Percentiles rank a stretch among this genome's conserved stretches.
phyloP scores from a whole-genome alignment of 2,888 invertebrate species.

The Microctonus hyperodae region DNA sequence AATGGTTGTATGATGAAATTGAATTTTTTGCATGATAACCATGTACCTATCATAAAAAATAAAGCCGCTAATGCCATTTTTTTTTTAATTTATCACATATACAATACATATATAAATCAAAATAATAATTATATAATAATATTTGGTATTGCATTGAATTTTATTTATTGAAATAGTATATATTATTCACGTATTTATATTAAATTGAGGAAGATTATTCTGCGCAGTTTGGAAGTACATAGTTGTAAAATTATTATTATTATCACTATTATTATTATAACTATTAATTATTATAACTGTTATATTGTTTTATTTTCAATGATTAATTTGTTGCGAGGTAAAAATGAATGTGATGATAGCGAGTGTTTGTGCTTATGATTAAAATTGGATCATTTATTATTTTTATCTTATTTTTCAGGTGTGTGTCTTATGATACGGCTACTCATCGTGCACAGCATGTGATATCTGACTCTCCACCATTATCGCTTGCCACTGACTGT shows the following conservation, averaged over 20 bases:
- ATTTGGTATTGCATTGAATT: conserved; percentile 7
- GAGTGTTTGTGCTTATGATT: neutral
- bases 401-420: conserved; percentile 65
- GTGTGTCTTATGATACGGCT: conserved; percentile 76
- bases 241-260: neutral
- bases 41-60: neutral
- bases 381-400: neutral
- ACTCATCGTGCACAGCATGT: conserved; percentile 67
- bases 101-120: neutral
- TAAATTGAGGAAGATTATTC: neutral
- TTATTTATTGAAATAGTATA: neutral
- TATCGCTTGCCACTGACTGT: conserved; percentile 59
- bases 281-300: neutral
- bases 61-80: neutral
- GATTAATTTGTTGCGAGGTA: neutral
- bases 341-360: neutral
- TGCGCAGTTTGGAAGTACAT: neutral
- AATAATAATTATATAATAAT: neutral
- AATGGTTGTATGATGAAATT: conserved; percentile 24
- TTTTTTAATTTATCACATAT: neutral
- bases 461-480: conserved; percentile 63
- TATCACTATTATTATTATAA: neutral
- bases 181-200: neutral
- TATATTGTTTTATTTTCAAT: neutral
- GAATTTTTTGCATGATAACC: conserved; percentile 17